These are phyloP conservation scores for Lysandra coridon DNA, from an alignment of 2,888 invertebrate species.

Conservation along the genomic window DNA sequence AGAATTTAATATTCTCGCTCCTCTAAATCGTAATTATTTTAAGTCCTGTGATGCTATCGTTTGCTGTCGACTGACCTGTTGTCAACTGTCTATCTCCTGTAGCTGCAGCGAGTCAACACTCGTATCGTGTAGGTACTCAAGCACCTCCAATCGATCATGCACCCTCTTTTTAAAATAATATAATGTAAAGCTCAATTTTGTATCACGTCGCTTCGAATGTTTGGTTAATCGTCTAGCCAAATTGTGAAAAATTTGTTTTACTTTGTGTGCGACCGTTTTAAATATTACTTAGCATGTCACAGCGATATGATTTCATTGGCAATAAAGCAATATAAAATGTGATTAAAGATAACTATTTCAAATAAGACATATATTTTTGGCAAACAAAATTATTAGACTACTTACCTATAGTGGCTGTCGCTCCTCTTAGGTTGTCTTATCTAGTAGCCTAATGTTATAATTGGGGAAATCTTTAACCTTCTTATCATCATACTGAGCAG, in stretches of 20 bases:
- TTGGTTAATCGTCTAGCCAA: neutral
- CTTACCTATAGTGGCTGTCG: neutral
- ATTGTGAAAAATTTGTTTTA: neutral
- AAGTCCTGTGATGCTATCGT: conserved; percentile 54
- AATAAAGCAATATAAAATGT: conserved; percentile 30
- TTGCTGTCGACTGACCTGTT: conserved; percentile 42
- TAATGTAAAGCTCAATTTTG: conserved; percentile 16
- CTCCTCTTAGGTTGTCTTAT: too few species aligned
- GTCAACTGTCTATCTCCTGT: neutral
- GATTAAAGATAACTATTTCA: conserved; percentile 30
- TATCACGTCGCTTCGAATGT: neutral
- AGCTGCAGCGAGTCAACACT: neutral
- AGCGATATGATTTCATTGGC: conserved; percentile 14
- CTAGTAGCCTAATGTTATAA: conserved; percentile 21
- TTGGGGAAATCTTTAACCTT: conserved; percentile 26
- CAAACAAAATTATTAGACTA: conserved; percentile 25
- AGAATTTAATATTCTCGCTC: conserved; percentile 79
- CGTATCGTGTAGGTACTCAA: neutral
- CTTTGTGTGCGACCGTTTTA: neutral
- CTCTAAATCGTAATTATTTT: conserved; percentile 71
- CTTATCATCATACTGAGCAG: neutral
- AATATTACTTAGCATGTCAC: conserved; percentile 6
- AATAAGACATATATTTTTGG: conserved; percentile 30
- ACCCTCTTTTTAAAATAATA: conserved; percentile 15
- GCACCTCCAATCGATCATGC: neutral